A percentile compares a stretch with the other conserved stretches of the same genome.
Conservation (phyloP, 1,140 invertebrate species). For the Ericerus pela region DNA sequence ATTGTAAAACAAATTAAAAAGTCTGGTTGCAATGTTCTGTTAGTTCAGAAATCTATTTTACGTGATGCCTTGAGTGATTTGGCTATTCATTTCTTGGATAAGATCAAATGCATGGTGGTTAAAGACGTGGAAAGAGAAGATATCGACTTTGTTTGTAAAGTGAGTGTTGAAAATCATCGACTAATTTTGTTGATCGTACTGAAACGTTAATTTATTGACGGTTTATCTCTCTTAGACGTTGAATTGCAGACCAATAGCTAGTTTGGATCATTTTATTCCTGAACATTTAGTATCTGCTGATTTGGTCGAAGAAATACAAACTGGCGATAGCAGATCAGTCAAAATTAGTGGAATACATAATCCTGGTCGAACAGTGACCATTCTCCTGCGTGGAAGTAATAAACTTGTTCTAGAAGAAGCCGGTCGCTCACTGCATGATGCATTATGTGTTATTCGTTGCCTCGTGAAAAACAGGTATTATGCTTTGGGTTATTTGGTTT, state of each 20-base stretch:
- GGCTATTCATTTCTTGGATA: slow-evolving; percentile 94
- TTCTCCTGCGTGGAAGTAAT: slow-evolving; percentile 92
- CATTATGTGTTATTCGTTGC: slow-evolving; percentile 93
- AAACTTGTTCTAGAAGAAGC: slow-evolving; percentile 93
- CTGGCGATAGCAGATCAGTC: slow-evolving; percentile 82
- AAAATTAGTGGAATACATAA: slow-evolving; percentile 84
- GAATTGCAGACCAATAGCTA: slow-evolving; percentile 92
- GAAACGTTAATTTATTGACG: too few species aligned
- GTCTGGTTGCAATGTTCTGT: slow-evolving; percentile 89
- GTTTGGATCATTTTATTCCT: slow-evolving; percentile 87
- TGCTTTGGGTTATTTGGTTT: too few species aligned
- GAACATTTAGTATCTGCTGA: slow-evolving; percentile 87
- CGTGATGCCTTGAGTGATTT: slow-evolving; percentile 94
- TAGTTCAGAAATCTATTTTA: slow-evolving; percentile 97
- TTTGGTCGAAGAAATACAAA: slow-evolving; percentile 83
- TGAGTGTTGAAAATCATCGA: slow-evolving; percentile 23
- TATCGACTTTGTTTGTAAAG: slow-evolving; percentile 91
- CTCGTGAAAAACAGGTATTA: slow-evolving; percentile 89
- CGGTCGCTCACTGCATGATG: slow-evolving; percentile 91
- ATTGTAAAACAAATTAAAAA: slow-evolving; percentile 99
- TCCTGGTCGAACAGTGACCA: slow-evolving; percentile 78
- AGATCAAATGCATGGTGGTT: slow-evolving; percentile 98
- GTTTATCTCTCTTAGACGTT: slow-evolving; percentile 47
- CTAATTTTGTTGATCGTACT: neutral
- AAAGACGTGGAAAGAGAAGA: slow-evolving; percentile 97